Evolutionary conservation across 2,888 invertebrate genomes (phyloP).

Genomic region (Netelia virgata): DNA sequence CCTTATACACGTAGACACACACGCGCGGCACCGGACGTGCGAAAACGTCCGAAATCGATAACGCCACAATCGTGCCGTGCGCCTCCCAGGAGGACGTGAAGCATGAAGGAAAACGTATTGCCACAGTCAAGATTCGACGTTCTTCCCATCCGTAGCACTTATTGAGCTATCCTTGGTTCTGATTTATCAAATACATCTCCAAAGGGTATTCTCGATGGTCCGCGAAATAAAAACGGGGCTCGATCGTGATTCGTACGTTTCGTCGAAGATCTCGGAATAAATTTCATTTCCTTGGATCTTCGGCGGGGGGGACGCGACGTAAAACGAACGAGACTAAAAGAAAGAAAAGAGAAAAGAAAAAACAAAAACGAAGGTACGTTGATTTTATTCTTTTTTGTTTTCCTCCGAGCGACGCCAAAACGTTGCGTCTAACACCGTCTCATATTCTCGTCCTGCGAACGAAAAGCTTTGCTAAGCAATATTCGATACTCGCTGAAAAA

Average conservation of each 20-base stretch:
- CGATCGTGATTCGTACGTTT: conserved; percentile 1
- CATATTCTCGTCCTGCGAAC: conserved; percentile 33
- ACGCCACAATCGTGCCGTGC: conserved; percentile 54
- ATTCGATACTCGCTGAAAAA: conserved; percentile 34
- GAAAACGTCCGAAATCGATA: conserved; percentile 66
- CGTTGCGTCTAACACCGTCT: conserved; percentile 31
- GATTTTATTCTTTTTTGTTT: conserved; percentile 41
- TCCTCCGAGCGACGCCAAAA: conserved; percentile 32
- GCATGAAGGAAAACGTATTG: conserved; percentile 34
- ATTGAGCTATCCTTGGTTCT: neutral
- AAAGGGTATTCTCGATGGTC: conserved; percentile 4
- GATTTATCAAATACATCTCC: conserved; percentile 28
- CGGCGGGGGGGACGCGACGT: neutral
- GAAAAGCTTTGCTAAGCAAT: conserved; percentile 47
- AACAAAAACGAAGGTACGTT: conserved; percentile 9
- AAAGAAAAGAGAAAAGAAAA: neutral
- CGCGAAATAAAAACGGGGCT: neutral
- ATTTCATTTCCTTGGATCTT: neutral
- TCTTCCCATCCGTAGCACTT: neutral
- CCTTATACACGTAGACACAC: too few relatives aligned
- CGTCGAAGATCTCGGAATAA: neutral
- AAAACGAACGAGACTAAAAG: neutral
- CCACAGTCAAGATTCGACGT: conserved; percentile 23
- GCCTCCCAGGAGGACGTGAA: conserved; percentile 4
- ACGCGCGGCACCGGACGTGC: conserved; percentile 29